Percentiles rank a stretch among this genome's conserved stretches.
phyloP scores from a whole-genome alignment of 2,888 invertebrate genomes.

The Archips xylosteana region DNA sequence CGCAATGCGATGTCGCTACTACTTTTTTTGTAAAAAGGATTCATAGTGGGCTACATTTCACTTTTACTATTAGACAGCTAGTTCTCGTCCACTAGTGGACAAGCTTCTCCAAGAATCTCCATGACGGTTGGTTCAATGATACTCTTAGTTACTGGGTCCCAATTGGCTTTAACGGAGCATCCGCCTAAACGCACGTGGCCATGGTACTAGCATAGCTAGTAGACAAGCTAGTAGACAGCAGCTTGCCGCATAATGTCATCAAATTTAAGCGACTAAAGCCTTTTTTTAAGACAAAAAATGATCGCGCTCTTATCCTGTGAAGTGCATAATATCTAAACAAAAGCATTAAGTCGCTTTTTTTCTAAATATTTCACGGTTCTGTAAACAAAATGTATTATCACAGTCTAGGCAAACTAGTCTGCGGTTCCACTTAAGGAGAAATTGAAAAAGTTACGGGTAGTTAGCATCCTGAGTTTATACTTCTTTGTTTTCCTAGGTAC shows the following conservation, averaged over 20 bases:
- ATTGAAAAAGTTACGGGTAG: slow-evolving; percentile 6
- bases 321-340: background rate
- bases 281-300: no score
- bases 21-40: no score
- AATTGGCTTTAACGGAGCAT: no score
- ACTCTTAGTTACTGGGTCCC: no score
- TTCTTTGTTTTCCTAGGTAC: background rate
- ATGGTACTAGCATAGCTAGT: slow-evolving; percentile 91
- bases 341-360: slow-evolving; percentile 1
- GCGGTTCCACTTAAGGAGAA: background rate
- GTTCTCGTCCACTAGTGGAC: no score
- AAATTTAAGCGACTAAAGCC: slow-evolving; percentile 83
- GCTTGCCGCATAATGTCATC: slow-evolving; percentile 91
- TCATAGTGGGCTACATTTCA: no score
- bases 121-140: no score
- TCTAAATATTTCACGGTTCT: background rate
- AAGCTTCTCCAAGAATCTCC: no score
- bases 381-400: slow-evolving; percentile 1
- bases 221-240: slow-evolving; percentile 92
- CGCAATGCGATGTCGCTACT: no score
- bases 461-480: background rate
- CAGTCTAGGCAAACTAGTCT: background rate
- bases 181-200: slow-evolving; percentile 88
- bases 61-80: no score
- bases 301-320: no score